Evolutionary conservation across 2,113 vertebrate genomes (phyloP).

Genomic region (Prionailurus viverrinus): DNA sequence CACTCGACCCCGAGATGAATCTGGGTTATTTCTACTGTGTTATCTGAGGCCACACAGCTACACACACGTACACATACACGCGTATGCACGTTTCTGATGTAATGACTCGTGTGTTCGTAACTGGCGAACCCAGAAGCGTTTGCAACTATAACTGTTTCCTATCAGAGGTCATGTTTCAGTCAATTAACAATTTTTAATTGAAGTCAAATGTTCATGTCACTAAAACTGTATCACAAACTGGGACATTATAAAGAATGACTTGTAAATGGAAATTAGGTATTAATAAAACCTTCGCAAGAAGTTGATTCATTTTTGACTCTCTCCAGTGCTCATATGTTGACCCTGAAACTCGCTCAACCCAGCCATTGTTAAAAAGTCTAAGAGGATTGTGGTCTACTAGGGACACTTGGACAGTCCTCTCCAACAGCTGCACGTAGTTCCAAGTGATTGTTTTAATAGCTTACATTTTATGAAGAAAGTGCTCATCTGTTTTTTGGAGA

Average conservation of each 20-base stretch:
- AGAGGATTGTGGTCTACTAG: too few relatives aligned
- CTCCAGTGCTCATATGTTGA: not conserved
- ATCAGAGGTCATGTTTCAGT: not conserved
- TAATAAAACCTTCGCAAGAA: not conserved
- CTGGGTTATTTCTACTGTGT: not conserved
- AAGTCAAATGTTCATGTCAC: not conserved
- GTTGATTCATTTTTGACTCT: not conserved
- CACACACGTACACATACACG: accelerated
- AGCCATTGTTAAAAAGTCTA: not conserved
- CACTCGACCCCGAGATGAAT: not conserved
- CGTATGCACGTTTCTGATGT: accelerated
- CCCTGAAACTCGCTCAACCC: not conserved
- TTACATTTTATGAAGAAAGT: not conserved
- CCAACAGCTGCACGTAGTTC: not conserved
- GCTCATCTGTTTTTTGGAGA: not conserved
- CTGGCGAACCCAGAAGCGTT: not conserved
- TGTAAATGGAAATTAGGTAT: not conserved
- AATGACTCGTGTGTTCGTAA: not conserved
- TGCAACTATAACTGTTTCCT: not conserved
- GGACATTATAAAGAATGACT: not conserved
- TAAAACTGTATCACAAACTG: not conserved
- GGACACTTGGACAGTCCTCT: not conserved
- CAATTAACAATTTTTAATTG: not conserved
- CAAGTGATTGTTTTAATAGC: not conserved
- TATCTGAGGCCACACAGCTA: too few relatives aligned